phyloP scores from a whole-genome alignment of 2,888 invertebrate genomes.

The Phengaris arion region DNA sequence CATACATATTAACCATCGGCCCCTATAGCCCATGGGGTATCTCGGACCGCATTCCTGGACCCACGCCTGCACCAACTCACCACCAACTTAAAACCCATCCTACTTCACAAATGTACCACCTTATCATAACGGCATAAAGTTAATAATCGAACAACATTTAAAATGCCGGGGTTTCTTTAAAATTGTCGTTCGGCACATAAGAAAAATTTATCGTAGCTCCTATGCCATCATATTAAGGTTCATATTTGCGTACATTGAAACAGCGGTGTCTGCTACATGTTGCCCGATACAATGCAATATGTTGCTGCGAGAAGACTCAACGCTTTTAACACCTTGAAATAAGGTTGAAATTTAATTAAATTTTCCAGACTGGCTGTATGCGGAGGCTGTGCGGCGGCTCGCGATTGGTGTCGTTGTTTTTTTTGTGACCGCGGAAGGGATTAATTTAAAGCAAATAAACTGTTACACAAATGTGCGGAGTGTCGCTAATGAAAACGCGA shows the following conservation, averaged over 20 bases:
- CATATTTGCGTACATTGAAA: conserved; percentile 37
- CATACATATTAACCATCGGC: conserved; percentile 46
- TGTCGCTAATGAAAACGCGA: conserved; percentile 33
- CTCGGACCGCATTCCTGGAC: conserved; percentile 73
- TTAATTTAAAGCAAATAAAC: conserved; percentile 72
- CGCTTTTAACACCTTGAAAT: conserved; percentile 28
- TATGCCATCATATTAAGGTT: conserved; percentile 37
- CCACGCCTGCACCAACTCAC: conserved; percentile 52
- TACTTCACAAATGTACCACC: conserved; percentile 28
- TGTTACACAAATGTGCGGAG: conserved; percentile 38
- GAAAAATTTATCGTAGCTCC: conserved; percentile 34
- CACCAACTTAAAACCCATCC: conserved; percentile 36
- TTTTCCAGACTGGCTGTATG: background rate
- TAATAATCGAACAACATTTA: conserved; percentile 37
- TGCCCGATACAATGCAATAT: conserved; percentile 30
- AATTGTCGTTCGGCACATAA: conserved; percentile 38
- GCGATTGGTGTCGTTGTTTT: conserved; percentile 65
- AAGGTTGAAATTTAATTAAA: conserved; percentile 31
- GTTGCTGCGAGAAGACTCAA: conserved; percentile 26
- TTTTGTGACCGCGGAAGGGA: conserved; percentile 69
- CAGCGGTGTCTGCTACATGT: conserved; percentile 35
- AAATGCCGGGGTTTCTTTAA: conserved; percentile 33
- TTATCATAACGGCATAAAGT: conserved; percentile 38
- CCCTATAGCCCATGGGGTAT: conserved; percentile 68
- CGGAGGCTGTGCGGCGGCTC: conserved; percentile 35